phyloP scores from a whole-genome alignment of 2,113 vertebrate species.

The Carassius carassius region DNA sequence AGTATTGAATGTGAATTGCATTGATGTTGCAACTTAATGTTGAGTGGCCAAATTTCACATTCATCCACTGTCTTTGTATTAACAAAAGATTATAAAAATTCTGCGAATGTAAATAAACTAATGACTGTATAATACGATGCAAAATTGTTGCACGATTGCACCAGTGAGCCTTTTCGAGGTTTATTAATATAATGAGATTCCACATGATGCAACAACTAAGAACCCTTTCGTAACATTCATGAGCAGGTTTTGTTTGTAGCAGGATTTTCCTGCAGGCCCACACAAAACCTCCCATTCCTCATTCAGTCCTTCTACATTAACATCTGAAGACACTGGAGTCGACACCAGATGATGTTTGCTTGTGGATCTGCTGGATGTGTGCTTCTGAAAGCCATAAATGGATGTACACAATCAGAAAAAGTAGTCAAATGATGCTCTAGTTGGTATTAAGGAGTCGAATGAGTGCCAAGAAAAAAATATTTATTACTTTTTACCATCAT shows the following conservation, averaged over 20 bases:
- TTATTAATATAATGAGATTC: slow-evolving; percentile 20
- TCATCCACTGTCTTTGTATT: not conserved
- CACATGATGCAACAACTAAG: not conserved
- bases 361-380: not conserved
- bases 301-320: slow-evolving; percentile 23
- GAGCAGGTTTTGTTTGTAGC: not conserved
- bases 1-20: not conserved
- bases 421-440: not conserved
- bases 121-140: not conserved
- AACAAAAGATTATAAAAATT: not conserved
- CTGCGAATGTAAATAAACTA: not conserved
- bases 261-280: not conserved
- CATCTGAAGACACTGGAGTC: not conserved
- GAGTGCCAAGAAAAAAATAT: not conserved
- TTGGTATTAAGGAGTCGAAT: not conserved
- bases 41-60: too few relatives aligned
- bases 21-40: not conserved
- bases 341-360: not conserved
- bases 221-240: slow-evolving; percentile 12
- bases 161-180: slow-evolving; percentile 1
- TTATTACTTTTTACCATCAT: too few relatives aligned
- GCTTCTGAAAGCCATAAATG: not conserved
- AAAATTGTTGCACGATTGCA: not conserved
- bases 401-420: not conserved
- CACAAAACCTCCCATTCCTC: not conserved